These are phyloP conservation scores for Trichopoda pennipes DNA, from an alignment of 2,888 invertebrate species.

Conservation along the genomic window DNA sequence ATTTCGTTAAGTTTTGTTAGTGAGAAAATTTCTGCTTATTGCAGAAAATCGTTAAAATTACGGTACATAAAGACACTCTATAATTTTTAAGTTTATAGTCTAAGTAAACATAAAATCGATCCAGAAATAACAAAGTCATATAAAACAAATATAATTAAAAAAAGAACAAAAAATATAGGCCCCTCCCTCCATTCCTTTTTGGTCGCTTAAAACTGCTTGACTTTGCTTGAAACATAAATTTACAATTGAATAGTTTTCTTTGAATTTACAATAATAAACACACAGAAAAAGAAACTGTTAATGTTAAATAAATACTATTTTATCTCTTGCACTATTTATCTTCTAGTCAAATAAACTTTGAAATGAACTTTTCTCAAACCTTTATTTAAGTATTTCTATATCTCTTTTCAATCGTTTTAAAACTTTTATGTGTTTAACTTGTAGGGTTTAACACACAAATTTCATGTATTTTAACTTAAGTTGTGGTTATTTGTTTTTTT, in stretches of 20 bases:
- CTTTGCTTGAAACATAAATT: background rate
- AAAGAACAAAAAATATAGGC: too few relatives aligned
- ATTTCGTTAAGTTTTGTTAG: too few relatives aligned
- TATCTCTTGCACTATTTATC: background rate
- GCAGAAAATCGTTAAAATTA: too few relatives aligned
- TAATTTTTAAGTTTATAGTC: too few relatives aligned
- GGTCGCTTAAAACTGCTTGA: too few relatives aligned
- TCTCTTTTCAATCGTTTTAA: background rate
- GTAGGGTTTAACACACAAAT: slow-evolving; percentile 18
- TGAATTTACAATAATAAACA: background rate
- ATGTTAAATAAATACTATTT: slow-evolving; percentile 6
- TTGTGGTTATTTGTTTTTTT: slow-evolving; percentile 28
- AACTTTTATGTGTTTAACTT: slow-evolving; percentile 25
- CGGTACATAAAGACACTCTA: too few relatives aligned
- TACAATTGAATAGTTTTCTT: background rate
- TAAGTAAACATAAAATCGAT: too few relatives aligned
- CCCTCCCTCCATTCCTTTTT: too few relatives aligned
- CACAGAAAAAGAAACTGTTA: background rate
- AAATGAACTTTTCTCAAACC: background rate
- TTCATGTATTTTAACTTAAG: slow-evolving; percentile 29
- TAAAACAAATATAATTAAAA: too few relatives aligned
- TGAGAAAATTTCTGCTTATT: too few relatives aligned
- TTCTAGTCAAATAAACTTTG: background rate
- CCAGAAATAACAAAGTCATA: too few relatives aligned
- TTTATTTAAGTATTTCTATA: background rate